A percentile compares a stretch with the other conserved stretches of the same genome.
Evolutionary conservation across 1,140 invertebrate genomes (phyloP).

Genomic region (Drosophila cardini): DNA sequence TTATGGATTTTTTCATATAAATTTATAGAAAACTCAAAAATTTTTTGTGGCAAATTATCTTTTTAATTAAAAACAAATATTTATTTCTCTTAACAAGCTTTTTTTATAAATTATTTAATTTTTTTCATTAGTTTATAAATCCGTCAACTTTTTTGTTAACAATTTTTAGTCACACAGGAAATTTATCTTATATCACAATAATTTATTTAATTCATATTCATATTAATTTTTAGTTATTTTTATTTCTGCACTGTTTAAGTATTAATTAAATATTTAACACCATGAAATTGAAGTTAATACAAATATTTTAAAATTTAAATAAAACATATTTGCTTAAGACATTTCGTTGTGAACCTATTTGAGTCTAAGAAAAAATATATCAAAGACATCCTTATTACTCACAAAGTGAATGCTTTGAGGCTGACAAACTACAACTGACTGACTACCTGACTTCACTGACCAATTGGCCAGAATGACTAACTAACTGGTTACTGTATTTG

Average conservation of each 20-base stretch:
- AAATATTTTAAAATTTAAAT: constrained; percentile 4
- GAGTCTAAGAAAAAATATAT: neutral
- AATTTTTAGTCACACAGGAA: no score
- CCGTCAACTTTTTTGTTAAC: no score
- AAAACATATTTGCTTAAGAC: neutral
- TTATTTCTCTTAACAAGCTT: no score
- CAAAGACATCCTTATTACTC: constrained; percentile 18
- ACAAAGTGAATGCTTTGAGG: constrained; percentile 39
- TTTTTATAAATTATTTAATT: no score
- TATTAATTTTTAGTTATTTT: neutral
- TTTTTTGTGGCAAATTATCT: no score
- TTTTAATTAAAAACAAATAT: neutral
- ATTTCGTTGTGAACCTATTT: neutral
- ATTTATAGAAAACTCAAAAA: no score
- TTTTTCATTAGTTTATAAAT: no score
- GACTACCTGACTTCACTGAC: constrained; percentile 55
- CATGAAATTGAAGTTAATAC: neutral
- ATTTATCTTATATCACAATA: no score
- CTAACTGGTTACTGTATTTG: constrained; percentile 21
- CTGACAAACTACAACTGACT: constrained; percentile 53
- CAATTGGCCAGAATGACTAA: constrained; percentile 50
- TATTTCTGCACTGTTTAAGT: neutral
- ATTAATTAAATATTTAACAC: no score
- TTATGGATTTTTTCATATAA: no score
- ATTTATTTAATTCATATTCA: no score